These are phyloP conservation scores for Pocillopora verrucosa DNA, from an alignment of 64 coral and sea anemone genomes.

Conservation along the genomic window DNA sequence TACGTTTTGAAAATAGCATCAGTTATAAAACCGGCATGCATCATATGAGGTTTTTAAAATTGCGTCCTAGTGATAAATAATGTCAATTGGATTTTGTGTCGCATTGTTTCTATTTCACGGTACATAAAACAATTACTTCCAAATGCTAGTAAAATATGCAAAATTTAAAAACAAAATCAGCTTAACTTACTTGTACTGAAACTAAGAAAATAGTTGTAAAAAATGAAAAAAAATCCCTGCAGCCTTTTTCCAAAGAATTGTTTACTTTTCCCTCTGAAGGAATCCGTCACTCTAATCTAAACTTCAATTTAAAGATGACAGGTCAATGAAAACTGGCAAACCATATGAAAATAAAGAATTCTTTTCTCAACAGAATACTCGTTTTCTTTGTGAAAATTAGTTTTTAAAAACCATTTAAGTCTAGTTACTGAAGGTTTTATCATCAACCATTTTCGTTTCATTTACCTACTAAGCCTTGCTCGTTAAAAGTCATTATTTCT, in stretches of 20 bases:
- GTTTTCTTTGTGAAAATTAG: slow-evolving; percentile 5
- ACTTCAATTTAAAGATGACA: background rate
- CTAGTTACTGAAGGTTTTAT: background rate
- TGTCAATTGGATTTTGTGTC: background rate
- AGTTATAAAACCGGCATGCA: slow-evolving; percentile 57
- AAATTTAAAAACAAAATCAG: slow-evolving; percentile 53
- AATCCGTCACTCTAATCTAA: background rate
- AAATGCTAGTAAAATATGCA: slow-evolving; percentile 50
- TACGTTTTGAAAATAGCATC: slow-evolving; percentile 50
- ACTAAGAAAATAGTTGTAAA: slow-evolving; percentile 55
- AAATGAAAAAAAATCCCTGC: slow-evolving; percentile 34
- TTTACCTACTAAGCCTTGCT: background rate
- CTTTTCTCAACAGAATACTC: slow-evolving; percentile 1
- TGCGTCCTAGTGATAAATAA: slow-evolving; percentile 25
- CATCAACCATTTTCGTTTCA: background rate
- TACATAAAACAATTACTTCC: slow-evolving; percentile 37
- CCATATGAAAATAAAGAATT: slow-evolving; percentile 45
- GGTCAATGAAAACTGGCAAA: slow-evolving; percentile 20
- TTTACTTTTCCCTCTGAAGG: background rate
- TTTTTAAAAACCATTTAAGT: background rate
- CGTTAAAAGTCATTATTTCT: too few relatives aligned
- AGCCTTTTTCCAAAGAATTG: slow-evolving; percentile 2
- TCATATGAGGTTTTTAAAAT: slow-evolving; percentile 38
- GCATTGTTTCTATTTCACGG: slow-evolving; percentile 9
- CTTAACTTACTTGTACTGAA: slow-evolving; percentile 23